phyloP scores from a whole-genome alignment of 2,888 invertebrate species.

The Troides aeacus region DNA sequence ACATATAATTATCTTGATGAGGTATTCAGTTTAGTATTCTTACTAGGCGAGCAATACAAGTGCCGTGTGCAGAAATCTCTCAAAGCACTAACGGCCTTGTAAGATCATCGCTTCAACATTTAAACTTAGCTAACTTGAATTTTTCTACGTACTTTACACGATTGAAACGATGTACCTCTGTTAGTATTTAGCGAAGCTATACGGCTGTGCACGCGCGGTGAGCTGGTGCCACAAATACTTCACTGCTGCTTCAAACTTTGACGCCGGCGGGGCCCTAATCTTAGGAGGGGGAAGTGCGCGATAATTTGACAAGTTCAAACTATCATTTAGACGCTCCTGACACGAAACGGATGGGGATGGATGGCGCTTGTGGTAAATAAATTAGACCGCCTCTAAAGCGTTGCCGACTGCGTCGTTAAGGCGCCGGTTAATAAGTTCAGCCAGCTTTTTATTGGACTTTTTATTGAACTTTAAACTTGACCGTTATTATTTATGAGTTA shows the following conservation, averaged over 20 bases:
- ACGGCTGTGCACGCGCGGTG: too few species aligned
- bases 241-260: slow-evolving; percentile 39
- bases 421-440: slow-evolving; percentile 10
- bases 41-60: too few species aligned
- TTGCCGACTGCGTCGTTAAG: slow-evolving; percentile 18
- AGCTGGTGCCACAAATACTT: slow-evolving; percentile 38
- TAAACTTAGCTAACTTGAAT: too few species aligned
- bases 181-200: too few species aligned
- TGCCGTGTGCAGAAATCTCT: too few species aligned
- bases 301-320: slow-evolving; percentile 75
- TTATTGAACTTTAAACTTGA: background rate
- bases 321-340: slow-evolving; percentile 65
- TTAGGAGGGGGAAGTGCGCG: slow-evolving; percentile 55
- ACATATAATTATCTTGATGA: too few species aligned
- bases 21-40: too few species aligned
- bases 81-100: too few species aligned
- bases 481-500: too few species aligned
- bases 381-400: slow-evolving; percentile 57
- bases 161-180: too few species aligned
- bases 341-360: slow-evolving; percentile 68
- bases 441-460: slow-evolving; percentile 1
- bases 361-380: slow-evolving; percentile 69
- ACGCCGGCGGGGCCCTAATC: slow-evolving; percentile 42
- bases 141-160: too few species aligned
- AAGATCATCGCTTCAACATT: too few species aligned